A percentile compares a stretch with the other conserved stretches of the same genome.
Conservation (phyloP, 2,797 vertebrate species). For the Acipenser ruthenus region DNA sequence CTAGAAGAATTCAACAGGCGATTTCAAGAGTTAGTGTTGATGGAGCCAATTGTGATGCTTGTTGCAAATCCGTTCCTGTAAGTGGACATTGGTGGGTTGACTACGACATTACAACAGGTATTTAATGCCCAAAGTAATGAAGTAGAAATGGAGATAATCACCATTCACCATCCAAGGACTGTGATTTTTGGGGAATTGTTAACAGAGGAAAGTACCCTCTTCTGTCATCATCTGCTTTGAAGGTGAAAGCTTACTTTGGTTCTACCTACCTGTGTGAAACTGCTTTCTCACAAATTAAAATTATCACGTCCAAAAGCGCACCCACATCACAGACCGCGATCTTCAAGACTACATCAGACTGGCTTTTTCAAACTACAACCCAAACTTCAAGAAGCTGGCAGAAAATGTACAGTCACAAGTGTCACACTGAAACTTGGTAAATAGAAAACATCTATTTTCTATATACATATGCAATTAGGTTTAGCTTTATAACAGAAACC, state of each 20-base stretch:
- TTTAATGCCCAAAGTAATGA: constrained; percentile 19
- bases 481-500: no score
- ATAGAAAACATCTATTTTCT: no score
- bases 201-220: constrained; percentile 18
- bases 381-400: constrained; percentile 12
- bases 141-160: constrained; percentile 22
- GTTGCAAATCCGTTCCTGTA: constrained; percentile 12
- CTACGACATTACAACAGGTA: constrained; percentile 17
- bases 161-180: constrained; percentile 10
- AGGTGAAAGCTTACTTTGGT: constrained; percentile 16
- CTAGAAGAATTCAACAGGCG: constrained; percentile 8
- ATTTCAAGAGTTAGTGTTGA: constrained; percentile 18
- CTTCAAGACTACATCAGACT: constrained; percentile 20
- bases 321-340: constrained; percentile 12
- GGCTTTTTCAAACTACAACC: constrained; percentile 10
- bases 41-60: constrained; percentile 17
- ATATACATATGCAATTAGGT: no score
- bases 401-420: constrained; percentile 10
- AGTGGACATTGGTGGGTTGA: constrained; percentile 15
- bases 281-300: constrained; percentile 26
- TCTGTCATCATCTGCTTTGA: constrained; percentile 14
- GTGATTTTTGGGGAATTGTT: constrained; percentile 24
- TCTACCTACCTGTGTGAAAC: constrained; percentile 22
- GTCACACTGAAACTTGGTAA: no score
- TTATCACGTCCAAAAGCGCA: constrained; percentile 26